Evolutionary conservation across 2,888 invertebrate species (phyloP), one percentile per base, ranked within the genome.

Genomic region (Xanthorhoe designata): DNA sequence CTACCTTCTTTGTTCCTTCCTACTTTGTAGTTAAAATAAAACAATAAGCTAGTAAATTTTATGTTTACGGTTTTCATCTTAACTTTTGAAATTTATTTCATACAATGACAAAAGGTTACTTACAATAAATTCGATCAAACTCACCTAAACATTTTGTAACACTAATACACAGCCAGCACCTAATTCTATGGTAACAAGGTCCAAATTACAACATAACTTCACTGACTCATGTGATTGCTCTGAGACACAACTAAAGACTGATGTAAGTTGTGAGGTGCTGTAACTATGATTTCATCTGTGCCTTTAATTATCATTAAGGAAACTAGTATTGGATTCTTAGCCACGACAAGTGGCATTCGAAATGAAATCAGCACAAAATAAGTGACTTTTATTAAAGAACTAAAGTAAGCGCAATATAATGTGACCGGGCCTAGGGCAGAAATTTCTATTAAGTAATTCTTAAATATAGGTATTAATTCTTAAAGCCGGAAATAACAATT

Each of bases 101-200:
- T 24, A 24, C 4, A 24, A 24, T 24, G 24, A 24, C 24, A 32
- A 32, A 32, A 3, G 24, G 32, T 7, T 1, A 32, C 32, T 6
- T 6, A 38, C 38, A 42, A 42, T 2, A 15, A 10, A 5, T 5
- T 51, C 10, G n/a, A n/a, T n/a, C n/a, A n/a, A 13, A 29, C 42
- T 52, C 13, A 60, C 42, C 57, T 35, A 49, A 5, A 18, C 57
- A 58, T 57, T 13, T 7, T 49, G 18, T 42, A 49, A 47, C 18
- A 58, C 57, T 58, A 58, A 42, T 18, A 51, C 59, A 59, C 59
- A 59, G 59, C 51, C 59, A 24, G 38, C 19, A 49, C 13, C 17
- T 49, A 32, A 19, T 49, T 13, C 15, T 49, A 58, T n/a, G 0
- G 1, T 15, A 49, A 13, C 24, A 38, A 19, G 32, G 35, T 38